Percentiles rank a stretch among this genome's conserved stretches.
Conservation (phyloP, 2,888 invertebrate species). For the Archaeoteleia sp. region DNA sequence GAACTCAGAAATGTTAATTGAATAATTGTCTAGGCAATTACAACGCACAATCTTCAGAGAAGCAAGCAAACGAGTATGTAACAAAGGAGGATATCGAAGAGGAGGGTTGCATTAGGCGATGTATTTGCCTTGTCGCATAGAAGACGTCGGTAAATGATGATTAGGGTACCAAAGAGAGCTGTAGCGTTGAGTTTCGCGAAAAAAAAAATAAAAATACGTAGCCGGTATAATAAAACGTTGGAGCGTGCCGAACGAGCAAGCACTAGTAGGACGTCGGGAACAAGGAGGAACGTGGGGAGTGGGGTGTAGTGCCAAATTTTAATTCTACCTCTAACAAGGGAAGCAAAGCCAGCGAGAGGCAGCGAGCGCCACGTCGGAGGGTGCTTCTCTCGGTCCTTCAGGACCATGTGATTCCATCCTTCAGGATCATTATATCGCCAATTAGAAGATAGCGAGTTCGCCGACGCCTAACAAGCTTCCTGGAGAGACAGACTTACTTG, state of each 20-base stretch:
- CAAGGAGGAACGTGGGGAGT: conserved; percentile 36
- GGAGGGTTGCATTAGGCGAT: no score
- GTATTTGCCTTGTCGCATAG: no score
- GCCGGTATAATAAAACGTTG: conserved; percentile 29
- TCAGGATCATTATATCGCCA: conserved; percentile 75
- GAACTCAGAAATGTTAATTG: no score
- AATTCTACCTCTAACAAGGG: conserved; percentile 62
- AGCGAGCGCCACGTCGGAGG: conserved; percentile 47
- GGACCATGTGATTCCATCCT: conserved; percentile 71
- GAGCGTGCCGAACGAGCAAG: conserved; percentile 50
- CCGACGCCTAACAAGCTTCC: conserved; percentile 75
- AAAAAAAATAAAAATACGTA: conserved; percentile 4
- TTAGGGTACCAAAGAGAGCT: conserved; percentile 16
- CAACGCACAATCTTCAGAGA: background rate
- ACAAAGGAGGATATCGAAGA: no score
- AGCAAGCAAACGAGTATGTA: background rate
- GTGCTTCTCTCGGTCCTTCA: conserved; percentile 53
- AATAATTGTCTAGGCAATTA: conserved; percentile 11
- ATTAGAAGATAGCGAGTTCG: conserved; percentile 74
- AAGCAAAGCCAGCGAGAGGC: no score
- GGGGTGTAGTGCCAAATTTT: conserved; percentile 65
- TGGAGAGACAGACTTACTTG: conserved; percentile 68
- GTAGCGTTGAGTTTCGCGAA: conserved; percentile 10
- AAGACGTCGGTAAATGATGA: conserved; percentile 32
- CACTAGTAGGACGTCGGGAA: conserved; percentile 34